Evolutionary conservation across 2,888 invertebrate species (phyloP).

Genomic region (Odontocolon sp.): DNA sequence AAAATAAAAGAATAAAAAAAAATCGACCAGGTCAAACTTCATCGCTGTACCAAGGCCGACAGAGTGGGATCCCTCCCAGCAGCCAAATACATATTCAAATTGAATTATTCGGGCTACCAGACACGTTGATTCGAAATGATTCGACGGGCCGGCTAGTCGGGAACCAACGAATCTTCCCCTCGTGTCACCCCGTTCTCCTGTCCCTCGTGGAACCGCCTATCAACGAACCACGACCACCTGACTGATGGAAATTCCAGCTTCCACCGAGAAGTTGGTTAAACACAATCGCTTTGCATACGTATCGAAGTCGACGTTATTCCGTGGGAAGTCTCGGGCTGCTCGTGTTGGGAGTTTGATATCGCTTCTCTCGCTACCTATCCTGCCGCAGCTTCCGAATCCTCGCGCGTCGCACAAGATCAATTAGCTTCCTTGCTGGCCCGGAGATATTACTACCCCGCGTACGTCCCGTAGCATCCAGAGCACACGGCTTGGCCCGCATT

Average conservation of each 20-base stretch:
- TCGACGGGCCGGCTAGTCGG: conserved; percentile 70
- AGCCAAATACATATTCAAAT: conserved; percentile 80
- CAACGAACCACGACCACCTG: conserved; percentile 59
- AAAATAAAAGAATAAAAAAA: background rate
- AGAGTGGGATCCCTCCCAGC: conserved; percentile 31
- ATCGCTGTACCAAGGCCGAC: too few species aligned
- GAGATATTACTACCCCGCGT: conserved; percentile 22
- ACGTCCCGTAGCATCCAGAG: background rate
- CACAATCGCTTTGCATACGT: conserved; percentile 78
- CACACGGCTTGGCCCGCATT: conserved; percentile 42
- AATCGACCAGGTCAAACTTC: conserved; percentile 5
- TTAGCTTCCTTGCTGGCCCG: conserved; percentile 48
- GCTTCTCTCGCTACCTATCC: conserved; percentile 2
- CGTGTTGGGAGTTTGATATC: conserved; percentile 24
- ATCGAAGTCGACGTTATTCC: conserved; percentile 65
- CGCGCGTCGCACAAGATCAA: conserved; percentile 1
- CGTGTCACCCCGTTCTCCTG: conserved; percentile 15
- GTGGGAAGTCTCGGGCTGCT: conserved; percentile 44
- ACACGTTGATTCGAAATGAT: conserved; percentile 80
- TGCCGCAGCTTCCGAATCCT: background rate
- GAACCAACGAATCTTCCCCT: conserved; percentile 52
- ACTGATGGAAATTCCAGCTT: conserved; percentile 78
- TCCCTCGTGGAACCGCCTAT: conserved; percentile 36
- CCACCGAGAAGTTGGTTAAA: conserved; percentile 77
- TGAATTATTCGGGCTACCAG: conserved; percentile 80